These are phyloP conservation scores for Fragum whitleyi DNA, from an alignment of 2,888 invertebrate genomes.

Conservation along the genomic window DNA sequence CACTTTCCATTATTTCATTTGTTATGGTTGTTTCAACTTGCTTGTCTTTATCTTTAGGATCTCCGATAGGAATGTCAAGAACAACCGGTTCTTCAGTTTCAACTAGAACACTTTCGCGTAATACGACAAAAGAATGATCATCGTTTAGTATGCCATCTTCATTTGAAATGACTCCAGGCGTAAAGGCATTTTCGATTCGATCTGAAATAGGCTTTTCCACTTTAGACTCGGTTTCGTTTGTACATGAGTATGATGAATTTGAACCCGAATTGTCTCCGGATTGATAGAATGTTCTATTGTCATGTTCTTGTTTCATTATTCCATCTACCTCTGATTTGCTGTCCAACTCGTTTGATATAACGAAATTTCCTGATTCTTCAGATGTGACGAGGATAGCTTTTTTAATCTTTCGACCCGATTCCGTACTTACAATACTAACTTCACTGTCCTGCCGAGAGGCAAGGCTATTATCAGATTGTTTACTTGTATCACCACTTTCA, in stretches of 20 bases:
- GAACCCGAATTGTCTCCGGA: not conserved
- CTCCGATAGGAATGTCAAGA: too few relatives aligned
- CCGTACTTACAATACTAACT: not conserved
- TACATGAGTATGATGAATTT: not conserved
- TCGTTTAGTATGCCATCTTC: too few relatives aligned
- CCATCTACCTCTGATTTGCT: not conserved
- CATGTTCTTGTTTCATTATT: not conserved
- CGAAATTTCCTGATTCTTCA: conserved; percentile 8
- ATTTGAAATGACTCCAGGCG: too few relatives aligned
- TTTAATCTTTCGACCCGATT: not conserved
- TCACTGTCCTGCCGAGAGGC: not conserved
- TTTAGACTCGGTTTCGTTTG: not conserved
- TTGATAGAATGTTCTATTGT: not conserved
- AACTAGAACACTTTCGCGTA: too few relatives aligned
- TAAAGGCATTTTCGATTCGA: too few relatives aligned
- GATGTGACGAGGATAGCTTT: conserved; percentile 8
- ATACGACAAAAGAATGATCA: too few relatives aligned
- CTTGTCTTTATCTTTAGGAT: too few relatives aligned
- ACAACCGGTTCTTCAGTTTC: too few relatives aligned
- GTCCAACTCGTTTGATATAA: not conserved
- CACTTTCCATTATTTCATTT: too few relatives aligned
- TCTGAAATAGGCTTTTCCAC: not conserved
- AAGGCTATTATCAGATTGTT: not conserved
- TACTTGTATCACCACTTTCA: not conserved
- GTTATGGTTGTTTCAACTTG: too few relatives aligned